phyloP scores from a whole-genome alignment of 2,113 vertebrate species.

The Nerophis lumbriciformis region DNA sequence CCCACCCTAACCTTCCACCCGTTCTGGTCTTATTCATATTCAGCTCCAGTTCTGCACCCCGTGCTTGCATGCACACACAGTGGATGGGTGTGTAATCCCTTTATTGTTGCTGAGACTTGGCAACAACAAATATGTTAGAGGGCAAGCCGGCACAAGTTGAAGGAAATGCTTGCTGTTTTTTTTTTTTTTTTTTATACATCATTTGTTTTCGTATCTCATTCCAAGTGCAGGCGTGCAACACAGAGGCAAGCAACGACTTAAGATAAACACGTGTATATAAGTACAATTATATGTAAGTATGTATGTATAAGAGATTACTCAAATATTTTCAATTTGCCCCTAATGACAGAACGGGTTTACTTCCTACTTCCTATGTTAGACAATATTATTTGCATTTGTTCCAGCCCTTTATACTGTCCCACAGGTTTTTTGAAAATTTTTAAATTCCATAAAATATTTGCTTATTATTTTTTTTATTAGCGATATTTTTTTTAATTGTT shows the following conservation, averaged over 20 bases:
- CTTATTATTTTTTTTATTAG: too few relatives aligned
- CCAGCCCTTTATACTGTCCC: too few relatives aligned
- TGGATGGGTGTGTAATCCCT: conserved; percentile 49
- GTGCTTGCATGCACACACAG: conserved; percentile 37
- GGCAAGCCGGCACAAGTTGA: conserved; percentile 30
- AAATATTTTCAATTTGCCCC: too few relatives aligned
- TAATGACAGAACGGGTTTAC: too few relatives aligned
- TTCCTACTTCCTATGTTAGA: too few relatives aligned
- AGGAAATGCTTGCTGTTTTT: conserved; percentile 21
- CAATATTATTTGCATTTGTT: too few relatives aligned
- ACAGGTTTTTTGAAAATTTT: too few relatives aligned
- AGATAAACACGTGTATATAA: conserved; percentile 11
- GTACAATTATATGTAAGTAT: too few relatives aligned
- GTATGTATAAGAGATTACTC: too few relatives aligned
- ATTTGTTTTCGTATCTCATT: conserved; percentile 3
- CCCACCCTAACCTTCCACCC: conserved; percentile 26
- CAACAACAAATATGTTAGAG: conserved; percentile 28
- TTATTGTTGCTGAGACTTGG: conserved; percentile 42
- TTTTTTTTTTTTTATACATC: conserved; percentile 8
- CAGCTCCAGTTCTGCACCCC: conserved; percentile 35
- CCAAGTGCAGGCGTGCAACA: conserved; percentile 6
- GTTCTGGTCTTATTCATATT: conserved; percentile 52
- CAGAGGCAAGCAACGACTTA: conserved; percentile 17
- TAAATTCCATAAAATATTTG: too few relatives aligned
- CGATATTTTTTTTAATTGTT: too few relatives aligned